Evolutionary conservation across 1,140 invertebrate species (phyloP), one percentile per base, ranked within the genome.

Genomic region (Plectrocnemia conspersa): DNA sequence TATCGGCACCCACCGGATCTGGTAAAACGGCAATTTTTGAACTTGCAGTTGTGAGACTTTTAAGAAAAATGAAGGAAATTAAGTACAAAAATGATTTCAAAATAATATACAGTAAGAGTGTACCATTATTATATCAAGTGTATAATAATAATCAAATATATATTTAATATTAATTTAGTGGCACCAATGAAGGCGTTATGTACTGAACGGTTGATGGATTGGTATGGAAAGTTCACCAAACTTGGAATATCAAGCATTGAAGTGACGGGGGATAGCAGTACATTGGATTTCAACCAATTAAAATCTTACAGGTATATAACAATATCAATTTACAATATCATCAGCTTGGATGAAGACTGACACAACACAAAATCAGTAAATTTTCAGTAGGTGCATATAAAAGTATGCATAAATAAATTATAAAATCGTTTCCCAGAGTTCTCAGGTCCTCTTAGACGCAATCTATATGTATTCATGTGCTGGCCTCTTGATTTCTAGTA

Each of bases 21-120:
- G 89, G 88, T 23, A 92, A 91, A 74, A 91, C 88, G 1, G 84
- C 81, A 22, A 72, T 90, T 21, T 88, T 91, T 74, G 89, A 91
- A 76, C 69, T 91, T 64, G 84, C 86, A 0, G 85, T 91, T 36
- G 70, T 88, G 3, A 73, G 81, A 55, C 66, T 87, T 11, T 65
- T 88, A 16, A 79, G 79, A 63, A 64, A 75, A 25, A 58, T 73
- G 16, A 71, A 78, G 58, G 64, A 71, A 10, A 61, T 62, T 18
- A 64, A 68, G 7, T 64, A 65, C 23, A 54, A 18, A 2, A 66
- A 61, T 35, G 68, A 75, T 54, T 79, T 78, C 47, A 84, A 83
- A 74, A 82, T 84, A 53, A 75, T 85, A 64, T 86, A 85, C 59
- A 79, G 81, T 83, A 75, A 69, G 73, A 65, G 2, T 22, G 16